Base-by-base conservation (phyloP, 1,140 invertebrate species). In the Acromyrmex charruanus region DNA sequence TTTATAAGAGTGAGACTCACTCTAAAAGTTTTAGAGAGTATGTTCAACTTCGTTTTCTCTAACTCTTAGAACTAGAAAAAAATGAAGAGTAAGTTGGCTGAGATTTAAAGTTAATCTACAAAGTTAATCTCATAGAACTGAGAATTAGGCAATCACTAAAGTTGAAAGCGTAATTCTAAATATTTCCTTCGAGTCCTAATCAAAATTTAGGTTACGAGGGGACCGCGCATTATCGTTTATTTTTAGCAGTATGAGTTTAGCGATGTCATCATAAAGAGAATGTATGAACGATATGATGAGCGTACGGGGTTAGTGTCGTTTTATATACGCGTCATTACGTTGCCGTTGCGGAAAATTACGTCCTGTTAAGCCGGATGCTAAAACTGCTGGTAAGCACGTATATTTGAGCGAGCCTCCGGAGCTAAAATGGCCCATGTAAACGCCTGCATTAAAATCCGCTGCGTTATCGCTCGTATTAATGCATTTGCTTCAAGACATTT, bases 381-480 rank as follows among this genome's bases (percentile, higher is more conserved):
- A 71, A 85, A 85, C 74, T 85, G 63, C 74, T 14, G 74, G 82
- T 79, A 79, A 85, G 82, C 82, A 68, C 82, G 74, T 79, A 79
- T 85, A 85, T 85, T 28, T 49, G 75, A 65, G 59, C 59, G 74
- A 66, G 44, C 58, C 82, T 51, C 72, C 35, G 51, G 53, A 68
- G 58, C 85, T 79, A 74, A 86, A 85, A 58, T 55, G 72, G 53
- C 31, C 74, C 35, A 68, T 87, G 86, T 85, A 71, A 74, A 71
- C 87, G 87, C 66, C 55, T 75, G 85, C 77, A 87, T 87, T 88
- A 88, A 88, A 88, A 87, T 63, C 51, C 86, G 75, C 87, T 68
- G 77, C 68, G 66, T 68, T 81, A 68, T 87, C 59, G 85, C 39
- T 18, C 87, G 74, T 71, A 80, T 81, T 68, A 87, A 87, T 80